Evolutionary conservation across 2,113 vertebrate species (phyloP), one percentile per base, ranked within the genome.

Genomic region (Cololabis saira): DNA sequence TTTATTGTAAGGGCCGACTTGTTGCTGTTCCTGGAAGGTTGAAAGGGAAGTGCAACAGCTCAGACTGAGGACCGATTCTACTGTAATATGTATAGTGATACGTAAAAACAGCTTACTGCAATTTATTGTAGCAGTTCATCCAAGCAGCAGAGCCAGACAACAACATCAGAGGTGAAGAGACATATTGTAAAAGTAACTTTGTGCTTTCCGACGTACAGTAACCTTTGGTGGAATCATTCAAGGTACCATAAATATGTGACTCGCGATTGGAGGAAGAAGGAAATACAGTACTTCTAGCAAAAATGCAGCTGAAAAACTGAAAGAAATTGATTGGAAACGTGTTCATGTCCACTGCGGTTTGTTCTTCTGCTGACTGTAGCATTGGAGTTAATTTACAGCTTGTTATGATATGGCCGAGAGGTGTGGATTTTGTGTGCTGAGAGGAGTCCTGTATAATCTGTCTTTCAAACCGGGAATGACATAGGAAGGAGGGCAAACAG

Each of bases 221-320:
- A 85, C 81, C 70, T 90, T 89, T 88, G 76, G 80, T 79, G 57
- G 84, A 83, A 87, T 90, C 85, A 91, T 87, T 89, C 78, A 90
- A 67, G 52, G 21, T 74, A 53, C 74, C 66, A 84, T 92, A 91
- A 93, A 90, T 86, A 84, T 65, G 71, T 72, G 69, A 44, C 67
- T 71, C 60, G 33, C 66, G 63, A 72, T 60, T 67, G 62, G 19
- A 64, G 67, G 72, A 44, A 67, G 58, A 41, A 78, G 71, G 78
- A 86, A 80, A 87, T 47, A 45, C 87, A 11, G 33, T 11, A 37
- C 90, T 90, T 91, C 90, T 92, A 81, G 87, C 87, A 90, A 37
- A n/a, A 37, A 37, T 37, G 10, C 6, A 37, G 51, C 49, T 63
- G 58, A 53, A 47, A 33, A 52, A 60, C 43, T 8, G 21, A 37